Evolutionary conservation across 2,113 vertebrate genomes (phyloP), one percentile per base, ranked within the genome.

Genomic region (Sebastes schlegelii): DNA sequence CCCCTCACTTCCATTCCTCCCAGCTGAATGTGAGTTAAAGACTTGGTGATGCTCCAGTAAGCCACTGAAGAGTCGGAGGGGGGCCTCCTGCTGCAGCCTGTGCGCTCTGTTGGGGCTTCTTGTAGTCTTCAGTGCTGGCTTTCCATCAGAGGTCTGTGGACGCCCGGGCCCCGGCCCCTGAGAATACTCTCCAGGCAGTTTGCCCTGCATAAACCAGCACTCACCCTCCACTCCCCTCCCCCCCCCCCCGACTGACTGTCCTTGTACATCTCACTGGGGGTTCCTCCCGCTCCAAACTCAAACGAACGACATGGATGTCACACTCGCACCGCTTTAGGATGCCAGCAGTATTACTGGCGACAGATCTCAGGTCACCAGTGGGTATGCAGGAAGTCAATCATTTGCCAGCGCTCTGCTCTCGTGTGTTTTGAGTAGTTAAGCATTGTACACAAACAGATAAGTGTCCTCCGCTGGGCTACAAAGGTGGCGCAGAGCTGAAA

Each of bases 361-460:
- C 79, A 88, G 85, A 89, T 85, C 80, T 85, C 58, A 80, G 86
- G 77, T 88, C 84, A 90, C 64, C 80, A 82, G 90, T 43, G 80
- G 87, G 78, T 79, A 80, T 74, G 69, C 88, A 93, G 91, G 91
- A 92, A 92, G 91, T 94, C 88, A 81, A 93, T 93, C 77, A 92
- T 92, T 92, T 89, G 84, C 89, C 80, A 90, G 71, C 19, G 55
- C 86, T 85, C 7, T 3, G 78, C 91, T 85, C 91, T 85, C 16
- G 74, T 75, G 63, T 74, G 80, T 89, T 88, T 85, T 78, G 63
- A 86, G 87, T 77, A 82, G 92, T 92, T 92, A 86, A 73, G 83
- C 74, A 87, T 88, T 93, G 79, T 86, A 79, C 88, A 88, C 83
- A 85, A 72, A 83, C 85, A 89, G 87, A 90, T 82, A 86, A 89